phyloP scores from a whole-genome alignment of 2,797 vertebrate genomes.

The Delichon dasypus region DNA sequence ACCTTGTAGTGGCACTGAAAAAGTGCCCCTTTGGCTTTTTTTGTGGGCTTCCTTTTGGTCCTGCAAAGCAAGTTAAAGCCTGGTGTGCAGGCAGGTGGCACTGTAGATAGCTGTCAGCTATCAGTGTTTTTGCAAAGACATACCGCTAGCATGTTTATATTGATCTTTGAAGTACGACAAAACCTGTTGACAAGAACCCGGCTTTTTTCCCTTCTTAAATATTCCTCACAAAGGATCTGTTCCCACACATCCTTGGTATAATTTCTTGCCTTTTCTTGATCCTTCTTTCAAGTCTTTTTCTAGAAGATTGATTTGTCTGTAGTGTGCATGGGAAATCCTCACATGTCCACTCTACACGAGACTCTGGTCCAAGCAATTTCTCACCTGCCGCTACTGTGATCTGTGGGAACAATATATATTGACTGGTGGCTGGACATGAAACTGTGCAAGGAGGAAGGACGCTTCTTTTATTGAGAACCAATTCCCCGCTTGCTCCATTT shows the following conservation, averaged over 20 bases:
- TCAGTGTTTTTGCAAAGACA: neutral
- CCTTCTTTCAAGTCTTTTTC: conserved; percentile 1
- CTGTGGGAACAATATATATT: conserved; percentile 66
- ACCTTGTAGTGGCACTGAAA: neutral
- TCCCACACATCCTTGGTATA: neutral
- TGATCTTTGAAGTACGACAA: conserved; percentile 5
- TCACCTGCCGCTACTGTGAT: conserved; percentile 48
- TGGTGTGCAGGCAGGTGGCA: neutral
- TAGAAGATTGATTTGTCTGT: conserved; percentile 52
- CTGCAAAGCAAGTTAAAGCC: neutral
- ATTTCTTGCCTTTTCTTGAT: conserved; percentile 5
- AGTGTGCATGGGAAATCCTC: conserved; percentile 36
- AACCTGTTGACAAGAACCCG: neutral
- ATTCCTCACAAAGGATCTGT: neutral
- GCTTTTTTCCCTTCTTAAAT: neutral
- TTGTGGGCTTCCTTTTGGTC: neutral
- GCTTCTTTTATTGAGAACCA: conserved; percentile 63
- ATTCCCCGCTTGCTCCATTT: conserved; percentile 66
- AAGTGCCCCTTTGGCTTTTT: neutral
- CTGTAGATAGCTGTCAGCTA: neutral
- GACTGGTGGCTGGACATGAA: conserved; percentile 65
- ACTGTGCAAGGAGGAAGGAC: conserved; percentile 55
- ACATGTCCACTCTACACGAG: neutral
- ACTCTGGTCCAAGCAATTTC: conserved; percentile 47
- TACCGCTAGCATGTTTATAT: neutral